Evolutionary conservation across 2,113 vertebrate species (phyloP), one percentile per base, ranked within the genome.

Genomic region (Rissa tridactyla): DNA sequence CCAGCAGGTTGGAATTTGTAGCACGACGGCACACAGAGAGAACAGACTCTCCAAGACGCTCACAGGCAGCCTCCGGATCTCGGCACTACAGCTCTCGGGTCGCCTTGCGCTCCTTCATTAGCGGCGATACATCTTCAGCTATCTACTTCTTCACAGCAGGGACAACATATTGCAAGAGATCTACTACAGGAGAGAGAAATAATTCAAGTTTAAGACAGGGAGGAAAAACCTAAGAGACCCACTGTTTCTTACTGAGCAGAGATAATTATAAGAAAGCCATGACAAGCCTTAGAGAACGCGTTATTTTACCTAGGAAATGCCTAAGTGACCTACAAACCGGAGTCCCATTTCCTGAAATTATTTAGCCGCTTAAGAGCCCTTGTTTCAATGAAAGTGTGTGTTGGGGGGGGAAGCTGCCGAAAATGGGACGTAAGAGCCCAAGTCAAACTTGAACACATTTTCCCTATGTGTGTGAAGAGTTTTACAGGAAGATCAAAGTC

Each of bases 301-400:
- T 68, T 79, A 49, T 86, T 88, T 68, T 58, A 72, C 80, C 86
- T 75, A 13, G 47, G 88, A 92, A 96, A 95, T 81, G 90, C 95
- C 95, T 42, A 49, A 86, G 89, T 61, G 95, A 88, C 95, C 90
- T 57, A 54, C 82, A 79, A 94, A 80, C 75, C 8, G 15, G 14
- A 93, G 90, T 57, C 79, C 75, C 88, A 77, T 76, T 94, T 95
- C 92, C 95, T 93, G 86, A 90, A 93, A 82, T 93, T 82, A 96
- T 93, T 93, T 44, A 51, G 10, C 44, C 5, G 4, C 75, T 93
- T 68, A 82, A 75, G 94, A 90, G 94, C 94, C 75, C 54, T 40
- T 13, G 58, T 61, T 82, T 82, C 87, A 91, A 87, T 52, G 82
- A 64, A 78, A 87, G 82, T 3, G 9, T 36, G 36, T 36, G 36